Conservation (phyloP, 2,113 vertebrate genomes). For the Coreoperca whiteheadi region DNA sequence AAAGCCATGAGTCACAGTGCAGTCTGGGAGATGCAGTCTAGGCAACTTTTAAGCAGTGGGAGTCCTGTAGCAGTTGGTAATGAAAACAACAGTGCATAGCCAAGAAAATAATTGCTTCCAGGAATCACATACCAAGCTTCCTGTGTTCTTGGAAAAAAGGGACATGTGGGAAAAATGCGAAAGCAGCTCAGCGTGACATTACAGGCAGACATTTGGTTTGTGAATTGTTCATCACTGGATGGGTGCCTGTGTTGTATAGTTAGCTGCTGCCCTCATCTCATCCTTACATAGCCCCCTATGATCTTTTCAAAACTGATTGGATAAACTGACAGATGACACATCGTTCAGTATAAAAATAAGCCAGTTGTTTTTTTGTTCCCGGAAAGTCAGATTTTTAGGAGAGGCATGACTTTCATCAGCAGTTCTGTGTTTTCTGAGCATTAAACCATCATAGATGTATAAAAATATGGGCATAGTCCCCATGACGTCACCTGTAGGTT, state of each 20-base stretch:
- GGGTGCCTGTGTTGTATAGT: not conserved
- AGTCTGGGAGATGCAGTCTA: conserved; percentile 65
- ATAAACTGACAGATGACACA: conserved; percentile 22
- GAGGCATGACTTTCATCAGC: conserved; percentile 23
- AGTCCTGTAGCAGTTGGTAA: conserved; percentile 63
- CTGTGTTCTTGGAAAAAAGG: conserved; percentile 44
- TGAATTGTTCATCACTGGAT: conserved; percentile 19
- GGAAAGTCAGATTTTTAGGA: not conserved
- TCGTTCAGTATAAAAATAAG: conserved; percentile 5
- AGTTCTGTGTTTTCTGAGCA: conserved; percentile 28
- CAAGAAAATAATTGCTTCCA: conserved; percentile 79
- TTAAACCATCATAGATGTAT: no score
- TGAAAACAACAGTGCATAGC: conserved; percentile 66
- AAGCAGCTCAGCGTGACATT: conserved; percentile 53
- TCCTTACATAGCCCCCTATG: conserved; percentile 17
- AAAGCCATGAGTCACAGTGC: conserved; percentile 68
- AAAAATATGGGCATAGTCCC: no score
- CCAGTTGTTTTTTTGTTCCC: not conserved
- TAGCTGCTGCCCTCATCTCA: conserved; percentile 1
- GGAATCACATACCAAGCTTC: conserved; percentile 70
- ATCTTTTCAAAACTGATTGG: conserved; percentile 34
- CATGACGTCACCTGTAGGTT: no score
- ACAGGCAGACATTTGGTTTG: conserved; percentile 54
- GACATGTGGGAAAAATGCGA: conserved; percentile 44
- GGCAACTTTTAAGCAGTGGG: conserved; percentile 48